Base-by-base conservation (phyloP, 2,888 invertebrate genomes). In the Mimas tiliae region DNA sequence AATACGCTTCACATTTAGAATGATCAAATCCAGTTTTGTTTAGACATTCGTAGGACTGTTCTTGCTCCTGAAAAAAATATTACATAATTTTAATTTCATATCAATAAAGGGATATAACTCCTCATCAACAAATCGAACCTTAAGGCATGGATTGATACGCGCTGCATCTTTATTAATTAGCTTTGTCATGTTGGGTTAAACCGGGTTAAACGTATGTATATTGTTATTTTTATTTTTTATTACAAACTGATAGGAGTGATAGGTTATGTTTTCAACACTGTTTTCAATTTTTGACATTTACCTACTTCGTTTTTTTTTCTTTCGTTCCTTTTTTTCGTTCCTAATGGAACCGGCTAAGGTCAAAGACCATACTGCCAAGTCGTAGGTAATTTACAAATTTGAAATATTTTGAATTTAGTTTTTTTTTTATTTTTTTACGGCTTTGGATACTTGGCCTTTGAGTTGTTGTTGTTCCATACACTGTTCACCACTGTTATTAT, bases 11-110 rank as follows among this genome's bases (percentile, higher is more conserved):
- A 80, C 98, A 98, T 78, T 95, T 95, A 0, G 94, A 94, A 64
- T 94, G 94, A 72, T 96, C 94, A 77, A 94, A 96, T 74, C 95
- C 94, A 81, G 96, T 95, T 64, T 95, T 95, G 76, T 95, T 94
- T 21, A 97, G 90, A 79, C 98, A 98, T 82, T 95, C 94, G 68
- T 95, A 95, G 0, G 97, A 96, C 75, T 95, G 84, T 64, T 95
- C 93, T 80, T 96, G 96, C 84, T 98, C 98, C 96, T 97, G 82
- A 77, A 94, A 93, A 65, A 72, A 67, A 65, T 70, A 67, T 70
- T 71, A 67, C 62, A 73, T 73, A 74, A 70, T 66, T 74, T 82
- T 72, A 69, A 75, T 72, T 64, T 65, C 11, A 19, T 50, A 2
- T 7, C n/a, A 47, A 55, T 12, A 16, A 38, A 50, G 7, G 12